Conservation (phyloP, 92 coral and sea anemone genomes). For the Bergia puertoricense region DNA sequence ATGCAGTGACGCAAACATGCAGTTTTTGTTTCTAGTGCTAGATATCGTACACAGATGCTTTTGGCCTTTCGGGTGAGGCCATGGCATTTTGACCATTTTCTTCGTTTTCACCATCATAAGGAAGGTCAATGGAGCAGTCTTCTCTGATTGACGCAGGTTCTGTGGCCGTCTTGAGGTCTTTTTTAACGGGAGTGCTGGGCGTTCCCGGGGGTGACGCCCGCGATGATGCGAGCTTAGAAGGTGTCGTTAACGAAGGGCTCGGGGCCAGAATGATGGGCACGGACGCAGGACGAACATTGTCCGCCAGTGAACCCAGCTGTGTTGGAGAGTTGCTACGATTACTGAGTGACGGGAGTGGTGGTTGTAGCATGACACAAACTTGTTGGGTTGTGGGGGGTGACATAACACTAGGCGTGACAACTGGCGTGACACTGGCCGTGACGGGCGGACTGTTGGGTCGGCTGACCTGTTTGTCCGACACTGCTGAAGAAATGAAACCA, state of each 20-base stretch:
- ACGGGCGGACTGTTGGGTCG: constrained; percentile 28
- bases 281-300: constrained; percentile 92
- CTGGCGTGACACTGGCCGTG: constrained; percentile 6
- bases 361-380: constrained; percentile 94
- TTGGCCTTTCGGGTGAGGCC: constrained; percentile 52
- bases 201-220: constrained; percentile 28
- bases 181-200: constrained; percentile 9
- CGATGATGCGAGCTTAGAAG: constrained; percentile 22
- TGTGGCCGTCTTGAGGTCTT: constrained; percentile 44
- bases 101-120: constrained; percentile 30
- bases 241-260: constrained; percentile 76
- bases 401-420: constrained; percentile 32
- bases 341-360: constrained; percentile 94
- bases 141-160: constrained; percentile 52
- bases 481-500: background rate
- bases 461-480: constrained; percentile 9
- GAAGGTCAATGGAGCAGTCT: constrained; percentile 51
- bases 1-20: background rate
- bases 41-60: constrained; percentile 74
- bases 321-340: constrained; percentile 95
- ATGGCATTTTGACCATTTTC: constrained; percentile 35
- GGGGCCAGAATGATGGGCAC: constrained; percentile 98
- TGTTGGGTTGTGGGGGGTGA: constrained; percentile 81
- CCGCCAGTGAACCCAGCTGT: constrained; percentile 93
- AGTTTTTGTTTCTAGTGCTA: background rate